Evolutionary conservation across 2,797 vertebrate species (phyloP), one percentile per base, ranked within the genome.

Genomic region (Sebastes kiyomatsui): DNA sequence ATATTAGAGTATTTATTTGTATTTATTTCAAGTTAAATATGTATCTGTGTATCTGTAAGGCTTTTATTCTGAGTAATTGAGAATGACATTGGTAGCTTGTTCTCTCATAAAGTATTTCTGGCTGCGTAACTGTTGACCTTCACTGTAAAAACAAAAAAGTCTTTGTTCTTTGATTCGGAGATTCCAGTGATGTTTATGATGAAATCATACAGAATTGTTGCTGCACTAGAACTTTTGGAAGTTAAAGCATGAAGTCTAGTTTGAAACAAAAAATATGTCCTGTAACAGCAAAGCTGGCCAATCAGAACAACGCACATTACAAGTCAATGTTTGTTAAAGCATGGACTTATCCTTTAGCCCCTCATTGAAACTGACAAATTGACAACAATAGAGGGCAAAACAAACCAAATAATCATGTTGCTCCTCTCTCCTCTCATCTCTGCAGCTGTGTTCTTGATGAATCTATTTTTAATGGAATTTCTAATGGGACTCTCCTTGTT

Each of bases 401-500:
- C 38, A 78, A 77, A 73, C 27, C 49, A 75, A 71, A 83, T 61
- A 72, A 72, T 22, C 49, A 79, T 13, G 67, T 38, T 56, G 27
- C 5, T 32, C 28, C 10, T 72, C 62, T 61, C 27, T 38, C 30
- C 65, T 72, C 75, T 81, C 81, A 79, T 87, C 80, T 88, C 72
- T 38, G 81, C 90, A 93, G 82, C 91, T 92, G 90, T 88, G 73
- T 28, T 90, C 70, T 56, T 83, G 70, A 90, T 90, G 32, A 76
- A 93, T 93, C 59, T 81, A 89, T 91, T 85, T 92, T 90, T 91
- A 88, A 90, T 93, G 80, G 75, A 70, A 85, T 91, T 74, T 87
- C 83, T 90, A 87, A 91, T 85, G 87, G 79, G 86, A 77, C 72
- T 83, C 76, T 77, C 78, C 49, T 59, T 69, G 58, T 74, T 42